Conservation (phyloP, 2,113 vertebrate species). For the Triplophysa rosa region DNA sequence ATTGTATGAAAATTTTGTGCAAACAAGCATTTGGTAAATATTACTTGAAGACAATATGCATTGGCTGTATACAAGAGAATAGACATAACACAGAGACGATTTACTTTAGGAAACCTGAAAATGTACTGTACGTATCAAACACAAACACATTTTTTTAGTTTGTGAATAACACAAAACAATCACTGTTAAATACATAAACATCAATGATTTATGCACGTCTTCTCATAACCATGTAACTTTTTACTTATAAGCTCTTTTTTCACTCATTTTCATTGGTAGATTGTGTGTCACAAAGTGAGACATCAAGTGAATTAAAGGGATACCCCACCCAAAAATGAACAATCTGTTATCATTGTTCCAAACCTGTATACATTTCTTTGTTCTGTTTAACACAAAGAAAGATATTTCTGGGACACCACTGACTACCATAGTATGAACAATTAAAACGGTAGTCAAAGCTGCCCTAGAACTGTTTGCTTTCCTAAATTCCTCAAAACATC, state of each 20-base stretch:
- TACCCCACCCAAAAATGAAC: not conserved
- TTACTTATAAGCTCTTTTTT: too few relatives aligned
- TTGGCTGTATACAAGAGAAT: not conserved
- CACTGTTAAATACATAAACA: not conserved
- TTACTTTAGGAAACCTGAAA: not conserved
- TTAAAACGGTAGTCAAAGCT: too few relatives aligned
- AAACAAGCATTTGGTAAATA: not conserved
- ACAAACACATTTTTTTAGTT: not conserved
- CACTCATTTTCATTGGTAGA: not conserved
- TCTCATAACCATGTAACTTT: not conserved
- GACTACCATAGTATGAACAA: too few relatives aligned
- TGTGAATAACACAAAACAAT: not conserved
- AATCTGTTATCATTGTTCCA: not conserved
- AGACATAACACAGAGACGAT: not conserved
- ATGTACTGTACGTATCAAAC: not conserved
- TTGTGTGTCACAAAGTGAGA: not conserved
- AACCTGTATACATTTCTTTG: too few relatives aligned
- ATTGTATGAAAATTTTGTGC: not conserved
- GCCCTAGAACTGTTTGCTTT: too few relatives aligned
- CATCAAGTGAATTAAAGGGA: too few relatives aligned
- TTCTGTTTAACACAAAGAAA: too few relatives aligned
- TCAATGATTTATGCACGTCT: not conserved
- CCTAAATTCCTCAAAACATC: too few relatives aligned
- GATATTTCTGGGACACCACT: too few relatives aligned
- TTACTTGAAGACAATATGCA: not conserved